These are phyloP conservation scores for Campopleginae sp. DNA, from an alignment of 2,888 invertebrate genomes.

Conservation along the genomic window DNA sequence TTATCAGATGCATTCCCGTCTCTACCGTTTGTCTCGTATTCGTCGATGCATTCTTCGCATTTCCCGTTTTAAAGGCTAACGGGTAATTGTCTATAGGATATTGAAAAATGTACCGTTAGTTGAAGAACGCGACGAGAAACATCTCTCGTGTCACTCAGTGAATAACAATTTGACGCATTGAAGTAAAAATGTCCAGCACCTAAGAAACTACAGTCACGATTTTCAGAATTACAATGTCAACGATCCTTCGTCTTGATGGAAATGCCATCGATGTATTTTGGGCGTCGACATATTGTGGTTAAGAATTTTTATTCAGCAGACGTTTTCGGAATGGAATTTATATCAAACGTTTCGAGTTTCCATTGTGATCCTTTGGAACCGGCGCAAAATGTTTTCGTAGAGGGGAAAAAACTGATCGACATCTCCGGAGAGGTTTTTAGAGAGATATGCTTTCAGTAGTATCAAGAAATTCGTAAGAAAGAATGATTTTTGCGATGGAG, in stretches of 20 bases:
- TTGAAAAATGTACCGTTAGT: conserved; percentile 62
- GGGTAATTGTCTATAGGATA: conserved; percentile 56
- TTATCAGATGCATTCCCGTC: conserved; percentile 59
- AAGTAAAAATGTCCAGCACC: background rate
- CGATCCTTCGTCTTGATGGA: background rate
- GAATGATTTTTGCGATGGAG: background rate
- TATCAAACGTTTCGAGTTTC: no score
- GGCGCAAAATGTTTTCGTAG: no score
- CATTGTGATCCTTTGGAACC: no score
- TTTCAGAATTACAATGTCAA: background rate
- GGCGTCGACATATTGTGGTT: background rate
- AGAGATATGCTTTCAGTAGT: no score
- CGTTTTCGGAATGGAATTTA: no score
- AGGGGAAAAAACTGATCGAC: no score
- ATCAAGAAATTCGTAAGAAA: background rate
- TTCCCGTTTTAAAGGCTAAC: conserved; percentile 68
- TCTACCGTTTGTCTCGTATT: conserved; percentile 59
- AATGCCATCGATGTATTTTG: background rate
- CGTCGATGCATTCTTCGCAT: conserved; percentile 50
- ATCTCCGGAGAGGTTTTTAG: no score
- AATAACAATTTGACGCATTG: conserved; percentile 29
- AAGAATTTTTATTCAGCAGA: background rate
- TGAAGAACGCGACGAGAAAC: conserved; percentile 48
- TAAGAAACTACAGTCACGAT: background rate
- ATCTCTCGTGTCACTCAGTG: conserved; percentile 39